phyloP scores from a whole-genome alignment of 2,888 invertebrate species.

The Caenorhabditis sp. region DNA sequence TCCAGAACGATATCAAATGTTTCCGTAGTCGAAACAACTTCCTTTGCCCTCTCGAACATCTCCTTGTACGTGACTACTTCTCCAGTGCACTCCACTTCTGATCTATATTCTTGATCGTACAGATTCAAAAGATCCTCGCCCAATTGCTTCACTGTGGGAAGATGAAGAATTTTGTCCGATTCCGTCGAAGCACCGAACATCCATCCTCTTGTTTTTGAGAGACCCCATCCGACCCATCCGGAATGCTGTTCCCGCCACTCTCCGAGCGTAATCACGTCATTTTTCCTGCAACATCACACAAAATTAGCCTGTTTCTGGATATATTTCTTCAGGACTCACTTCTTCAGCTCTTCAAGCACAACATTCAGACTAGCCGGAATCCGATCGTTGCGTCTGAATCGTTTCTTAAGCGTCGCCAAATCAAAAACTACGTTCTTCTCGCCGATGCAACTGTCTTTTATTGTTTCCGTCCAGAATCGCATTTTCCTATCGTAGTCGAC shows the following conservation, averaged over 20 bases:
- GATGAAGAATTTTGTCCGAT: constrained; percentile 59
- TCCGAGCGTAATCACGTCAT: constrained; percentile 59
- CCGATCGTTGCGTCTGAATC: constrained; percentile 75
- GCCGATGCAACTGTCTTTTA: constrained; percentile 69
- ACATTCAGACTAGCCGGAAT: constrained; percentile 75
- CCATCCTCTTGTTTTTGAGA: constrained; percentile 69
- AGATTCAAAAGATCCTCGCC: constrained; percentile 60
- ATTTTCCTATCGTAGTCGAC: constrained; percentile 78
- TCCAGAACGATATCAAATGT: constrained; percentile 75
- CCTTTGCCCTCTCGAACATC: constrained; percentile 54
- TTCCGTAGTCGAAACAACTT: constrained; percentile 42
- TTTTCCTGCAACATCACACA: constrained; percentile 53
- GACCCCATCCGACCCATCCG: constrained; percentile 72
- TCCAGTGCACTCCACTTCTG: constrained; percentile 74
- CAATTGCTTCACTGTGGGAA: constrained; percentile 70
- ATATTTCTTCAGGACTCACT: constrained; percentile 64
- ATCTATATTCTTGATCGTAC: constrained; percentile 69
- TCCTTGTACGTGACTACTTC: constrained; percentile 71
- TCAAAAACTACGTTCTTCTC: constrained; percentile 73
- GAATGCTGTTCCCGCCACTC: constrained; percentile 71
- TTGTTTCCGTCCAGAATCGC: constrained; percentile 75
- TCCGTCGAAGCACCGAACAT: constrained; percentile 59
- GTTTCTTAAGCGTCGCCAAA: constrained; percentile 69
- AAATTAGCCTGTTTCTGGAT: background rate
- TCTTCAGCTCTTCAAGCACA: constrained; percentile 74